Base-by-base conservation (phyloP, 2,888 invertebrate genomes). In the Nemotelus pantherinus region DNA sequence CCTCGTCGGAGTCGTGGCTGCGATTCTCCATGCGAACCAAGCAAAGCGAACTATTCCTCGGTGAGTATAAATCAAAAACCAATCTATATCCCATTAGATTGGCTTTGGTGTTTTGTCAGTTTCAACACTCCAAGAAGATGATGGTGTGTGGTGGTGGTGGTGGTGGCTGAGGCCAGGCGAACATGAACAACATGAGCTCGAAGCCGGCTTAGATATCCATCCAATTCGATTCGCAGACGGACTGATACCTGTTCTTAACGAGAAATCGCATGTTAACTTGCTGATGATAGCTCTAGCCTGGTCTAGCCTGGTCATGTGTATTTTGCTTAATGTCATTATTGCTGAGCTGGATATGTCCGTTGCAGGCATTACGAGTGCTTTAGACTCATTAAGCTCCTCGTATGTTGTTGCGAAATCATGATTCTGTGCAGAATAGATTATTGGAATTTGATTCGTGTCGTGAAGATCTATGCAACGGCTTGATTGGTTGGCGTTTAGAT, bases 71-170 rank as follows among this genome's bases (percentile, higher is more conserved):
- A 70, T 70, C 70, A 70, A 70, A 70, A 70, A 53, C 70, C 70
- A 70, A 70, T 70, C 70, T 53, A 53, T 70, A 70, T 70, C 70
- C 41, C 70, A 70, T 70, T 70, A 70, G 70, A 53, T 70, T 50
- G 55, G 70, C 25, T 70, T 25, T 25, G 25, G 53, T 70, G 55
- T 53, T 70, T 70, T 70, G 53, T 70, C 53, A 43, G 43, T 70
- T 53, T 55, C 70, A 70, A 55, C 55, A 53, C 9, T 9, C 43
- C 55, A n/a, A 47, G 53, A 70, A 47, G 55, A 53, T 55, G 53
- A 53, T 55, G 70, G 47, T 41, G 53, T n/a, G 7, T 2, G 47
- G 60, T 43, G 7, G 25, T 60, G 7, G 25, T 60, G 41, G 50
- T 50, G 41, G 25, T 39, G 41, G 9, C 25, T 25, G 25, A 25